These are phyloP conservation scores for Chrysomela aeneicollis DNA, from an alignment of 2,888 invertebrate genomes.

Conservation along the genomic window DNA sequence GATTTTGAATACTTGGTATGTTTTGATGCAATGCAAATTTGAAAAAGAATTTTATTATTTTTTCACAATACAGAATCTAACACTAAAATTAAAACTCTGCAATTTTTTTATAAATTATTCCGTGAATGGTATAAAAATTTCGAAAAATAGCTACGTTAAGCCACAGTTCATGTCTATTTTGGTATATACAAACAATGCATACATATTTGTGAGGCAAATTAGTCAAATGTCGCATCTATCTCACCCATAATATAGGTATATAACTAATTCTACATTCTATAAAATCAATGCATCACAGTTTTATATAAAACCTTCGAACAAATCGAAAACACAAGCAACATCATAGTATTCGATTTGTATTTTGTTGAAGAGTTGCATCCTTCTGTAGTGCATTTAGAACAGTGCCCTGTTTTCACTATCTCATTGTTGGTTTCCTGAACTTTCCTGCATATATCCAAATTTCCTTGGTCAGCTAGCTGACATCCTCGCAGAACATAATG, in stretches of 20 bases:
- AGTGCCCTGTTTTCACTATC: constrained; percentile 48
- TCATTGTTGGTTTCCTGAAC: constrained; percentile 47
- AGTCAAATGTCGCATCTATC: not conserved
- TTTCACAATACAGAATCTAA: no score
- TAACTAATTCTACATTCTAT: not conserved
- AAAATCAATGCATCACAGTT: not conserved
- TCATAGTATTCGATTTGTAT: constrained; percentile 46
- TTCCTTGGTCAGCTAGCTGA: constrained; percentile 54
- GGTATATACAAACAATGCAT: no score
- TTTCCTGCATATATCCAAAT: constrained; percentile 55
- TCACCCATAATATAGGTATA: not conserved
- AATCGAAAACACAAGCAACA: constrained; percentile 8
- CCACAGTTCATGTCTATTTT: not conserved
- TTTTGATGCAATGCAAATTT: no score
- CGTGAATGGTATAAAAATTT: not conserved
- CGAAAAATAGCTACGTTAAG: not conserved
- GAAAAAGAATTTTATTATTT: no score
- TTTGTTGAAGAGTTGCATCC: constrained; percentile 61
- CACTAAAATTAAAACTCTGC: not conserved
- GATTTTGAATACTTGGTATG: no score
- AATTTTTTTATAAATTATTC: not conserved
- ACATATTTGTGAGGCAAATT: no score
- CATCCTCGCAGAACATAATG: constrained; percentile 55
- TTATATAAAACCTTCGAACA: constrained; percentile 2
- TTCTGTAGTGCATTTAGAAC: constrained; percentile 64